These are phyloP conservation scores for Luidia sarsii DNA, from an alignment of 53 echinoderm and acorn worm species.

Conservation along the genomic window DNA sequence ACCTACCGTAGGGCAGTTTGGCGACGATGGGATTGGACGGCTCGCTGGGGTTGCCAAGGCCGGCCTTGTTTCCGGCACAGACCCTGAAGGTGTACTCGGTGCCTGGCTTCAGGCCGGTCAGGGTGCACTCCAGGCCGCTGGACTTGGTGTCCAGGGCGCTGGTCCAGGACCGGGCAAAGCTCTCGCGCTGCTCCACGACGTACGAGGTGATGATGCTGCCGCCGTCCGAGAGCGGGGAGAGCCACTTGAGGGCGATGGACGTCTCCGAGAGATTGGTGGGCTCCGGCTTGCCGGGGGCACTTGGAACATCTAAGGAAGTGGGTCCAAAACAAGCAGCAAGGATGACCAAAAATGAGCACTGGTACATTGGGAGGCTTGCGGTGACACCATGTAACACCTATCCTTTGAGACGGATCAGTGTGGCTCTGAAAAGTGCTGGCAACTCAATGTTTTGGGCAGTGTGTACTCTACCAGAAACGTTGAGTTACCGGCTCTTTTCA, in stretches of 20 bases:
- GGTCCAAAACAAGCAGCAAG: neutral
- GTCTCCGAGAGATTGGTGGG: conserved; percentile 59
- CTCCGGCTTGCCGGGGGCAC: conserved; percentile 72
- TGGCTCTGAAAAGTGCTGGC: too few species aligned
- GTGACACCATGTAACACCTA: too few species aligned
- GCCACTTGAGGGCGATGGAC: conserved; percentile 78
- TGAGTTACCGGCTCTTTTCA: too few species aligned
- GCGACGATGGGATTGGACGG: conserved; percentile 58
- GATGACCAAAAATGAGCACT: neutral
- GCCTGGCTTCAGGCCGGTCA: conserved; percentile 59
- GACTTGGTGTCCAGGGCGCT: conserved; percentile 63
- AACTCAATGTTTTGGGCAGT: too few species aligned
- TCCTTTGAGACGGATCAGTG: too few species aligned
- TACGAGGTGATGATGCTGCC: conserved; percentile 73
- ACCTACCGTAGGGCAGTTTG: conserved; percentile 82
- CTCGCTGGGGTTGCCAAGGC: conserved; percentile 75
- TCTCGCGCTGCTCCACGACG: conserved; percentile 70
- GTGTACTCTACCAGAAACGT: too few species aligned
- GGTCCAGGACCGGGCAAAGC: conserved; percentile 49
- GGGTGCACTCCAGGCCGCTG: conserved; percentile 36
- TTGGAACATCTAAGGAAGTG: conserved; percentile 65
- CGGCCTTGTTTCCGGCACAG: conserved; percentile 77
- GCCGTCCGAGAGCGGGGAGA: conserved; percentile 70
- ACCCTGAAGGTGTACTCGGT: conserved; percentile 82
- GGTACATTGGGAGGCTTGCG: neutral